Conservation (phyloP, 2,113 vertebrate species). For the Climacteris rufus region DNA sequence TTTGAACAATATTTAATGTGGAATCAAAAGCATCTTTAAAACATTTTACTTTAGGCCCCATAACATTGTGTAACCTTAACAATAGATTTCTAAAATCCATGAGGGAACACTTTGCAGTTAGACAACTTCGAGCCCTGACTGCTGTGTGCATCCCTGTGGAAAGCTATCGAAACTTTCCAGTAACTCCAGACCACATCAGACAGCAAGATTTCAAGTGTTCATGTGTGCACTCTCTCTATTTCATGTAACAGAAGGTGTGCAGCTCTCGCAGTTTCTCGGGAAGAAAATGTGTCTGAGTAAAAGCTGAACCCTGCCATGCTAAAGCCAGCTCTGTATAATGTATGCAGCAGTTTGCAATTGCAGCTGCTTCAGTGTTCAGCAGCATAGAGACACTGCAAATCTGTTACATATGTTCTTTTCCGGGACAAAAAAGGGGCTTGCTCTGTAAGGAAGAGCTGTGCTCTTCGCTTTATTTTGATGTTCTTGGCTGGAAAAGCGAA, state of each 20-base stretch:
- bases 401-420: conserved; percentile 43
- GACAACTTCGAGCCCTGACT: neutral
- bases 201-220: neutral
- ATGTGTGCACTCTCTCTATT: neutral
- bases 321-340: neutral
- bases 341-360: conserved; percentile 25
- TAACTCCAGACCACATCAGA: neutral
- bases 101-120: neutral
- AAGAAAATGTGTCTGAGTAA: neutral
- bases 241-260: neutral
- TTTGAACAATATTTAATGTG: conserved; percentile 63
- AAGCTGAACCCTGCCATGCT: neutral
- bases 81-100: neutral
- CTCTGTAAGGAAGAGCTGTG: neutral
- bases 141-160: neutral
- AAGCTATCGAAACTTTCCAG: neutral
- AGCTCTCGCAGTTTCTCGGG: neutral
- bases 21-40: conserved; percentile 57
- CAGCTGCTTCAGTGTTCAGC: neutral
- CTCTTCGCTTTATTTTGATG: neutral
- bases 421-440: neutral
- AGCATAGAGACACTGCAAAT: conserved; percentile 25
- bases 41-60: neutral
- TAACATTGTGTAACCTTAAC: conserved; percentile 15
- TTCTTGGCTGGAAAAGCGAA: neutral